Percentiles rank a stretch among this genome's conserved stretches.
These are phyloP conservation scores for Drosophila bifasciata DNA, from an alignment of 1,140 invertebrate species.

Conservation along the genomic window DNA sequence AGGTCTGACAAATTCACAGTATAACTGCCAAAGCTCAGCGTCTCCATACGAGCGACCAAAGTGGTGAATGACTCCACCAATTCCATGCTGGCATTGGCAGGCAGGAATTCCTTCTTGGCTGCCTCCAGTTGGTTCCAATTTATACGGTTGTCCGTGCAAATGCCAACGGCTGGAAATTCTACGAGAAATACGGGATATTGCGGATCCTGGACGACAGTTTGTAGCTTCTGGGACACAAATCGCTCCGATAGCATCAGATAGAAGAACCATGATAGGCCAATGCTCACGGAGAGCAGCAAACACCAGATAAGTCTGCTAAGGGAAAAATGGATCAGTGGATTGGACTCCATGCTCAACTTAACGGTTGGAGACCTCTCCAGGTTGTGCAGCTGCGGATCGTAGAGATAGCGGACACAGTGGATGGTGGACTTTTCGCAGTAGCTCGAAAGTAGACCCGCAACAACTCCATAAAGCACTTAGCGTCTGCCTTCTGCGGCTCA, in stretches of 20 bases:
- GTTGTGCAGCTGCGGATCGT: constrained; percentile 66
- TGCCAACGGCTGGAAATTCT: constrained; percentile 88
- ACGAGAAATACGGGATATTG: constrained; percentile 88
- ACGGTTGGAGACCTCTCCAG: constrained; percentile 50
- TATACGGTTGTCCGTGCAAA: constrained; percentile 87
- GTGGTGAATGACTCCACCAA: constrained; percentile 40
- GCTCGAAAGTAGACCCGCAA: constrained; percentile 57
- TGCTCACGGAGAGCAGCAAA: constrained; percentile 52
- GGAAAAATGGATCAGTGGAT: too few relatives aligned
- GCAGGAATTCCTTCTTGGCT: constrained; percentile 65
- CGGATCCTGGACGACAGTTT: constrained; percentile 87
- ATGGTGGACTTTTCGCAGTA: constrained; percentile 76
- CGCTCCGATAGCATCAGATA: constrained; percentile 66
- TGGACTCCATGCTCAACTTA: background rate
- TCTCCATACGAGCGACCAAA: constrained; percentile 55
- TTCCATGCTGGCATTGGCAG: constrained; percentile 48
- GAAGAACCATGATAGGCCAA: constrained; percentile 53
- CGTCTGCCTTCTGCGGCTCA: background rate
- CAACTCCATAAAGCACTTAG: constrained; percentile 52
- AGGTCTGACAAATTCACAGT: constrained; percentile 34
- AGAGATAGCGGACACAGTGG: constrained; percentile 72
- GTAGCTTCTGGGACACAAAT: constrained; percentile 64
- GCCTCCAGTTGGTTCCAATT: constrained; percentile 68
- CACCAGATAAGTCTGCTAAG: constrained; percentile 60
- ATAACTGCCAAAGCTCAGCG: constrained; percentile 57